These are phyloP conservation scores for Cistogaster globosa DNA, from an alignment of 2,888 invertebrate genomes.

Conservation along the genomic window DNA sequence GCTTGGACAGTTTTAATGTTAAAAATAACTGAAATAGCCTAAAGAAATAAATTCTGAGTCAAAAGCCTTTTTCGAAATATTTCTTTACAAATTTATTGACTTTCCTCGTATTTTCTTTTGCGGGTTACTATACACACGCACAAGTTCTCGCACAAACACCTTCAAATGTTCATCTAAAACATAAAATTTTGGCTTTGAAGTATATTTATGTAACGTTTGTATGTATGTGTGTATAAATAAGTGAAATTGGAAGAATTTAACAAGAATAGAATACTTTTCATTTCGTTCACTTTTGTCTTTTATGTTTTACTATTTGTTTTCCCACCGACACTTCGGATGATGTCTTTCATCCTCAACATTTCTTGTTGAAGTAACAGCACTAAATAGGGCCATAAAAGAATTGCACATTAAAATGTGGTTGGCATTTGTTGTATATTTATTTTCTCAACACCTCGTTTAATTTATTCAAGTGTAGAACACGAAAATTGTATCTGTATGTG, in stretches of 20 bases:
- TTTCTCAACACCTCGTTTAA: conserved; percentile 60
- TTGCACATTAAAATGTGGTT: conserved; percentile 60
- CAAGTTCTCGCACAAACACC: neutral
- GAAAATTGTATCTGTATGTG: conserved; percentile 13
- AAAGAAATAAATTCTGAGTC: too few species aligned
- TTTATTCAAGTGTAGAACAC: conserved; percentile 50
- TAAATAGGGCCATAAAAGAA: conserved; percentile 61
- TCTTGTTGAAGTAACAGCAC: conserved; percentile 42
- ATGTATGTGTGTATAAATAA: neutral
- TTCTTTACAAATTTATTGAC: neutral
- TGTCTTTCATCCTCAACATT: conserved; percentile 35
- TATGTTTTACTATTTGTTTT: neutral
- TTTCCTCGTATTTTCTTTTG: conserved; percentile 22
- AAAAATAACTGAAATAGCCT: too few species aligned
- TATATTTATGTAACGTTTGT: neutral
- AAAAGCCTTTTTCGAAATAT: too few species aligned
- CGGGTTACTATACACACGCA: neutral
- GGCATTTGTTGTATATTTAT: conserved; percentile 48
- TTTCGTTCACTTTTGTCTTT: conserved; percentile 16
- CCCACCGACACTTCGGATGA: conserved; percentile 36
- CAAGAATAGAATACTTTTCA: conserved; percentile 32
- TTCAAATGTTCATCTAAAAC: conserved; percentile 1
- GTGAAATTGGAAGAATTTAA: conserved; percentile 25
- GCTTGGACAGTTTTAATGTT: too few species aligned
- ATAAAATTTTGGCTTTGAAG: conserved; percentile 5